Percentiles rank a stretch among this genome's conserved stretches.
These are phyloP conservation scores for Taeniopygia guttata DNA, from an alignment of 2,797 vertebrate species.

Conservation along the genomic window DNA sequence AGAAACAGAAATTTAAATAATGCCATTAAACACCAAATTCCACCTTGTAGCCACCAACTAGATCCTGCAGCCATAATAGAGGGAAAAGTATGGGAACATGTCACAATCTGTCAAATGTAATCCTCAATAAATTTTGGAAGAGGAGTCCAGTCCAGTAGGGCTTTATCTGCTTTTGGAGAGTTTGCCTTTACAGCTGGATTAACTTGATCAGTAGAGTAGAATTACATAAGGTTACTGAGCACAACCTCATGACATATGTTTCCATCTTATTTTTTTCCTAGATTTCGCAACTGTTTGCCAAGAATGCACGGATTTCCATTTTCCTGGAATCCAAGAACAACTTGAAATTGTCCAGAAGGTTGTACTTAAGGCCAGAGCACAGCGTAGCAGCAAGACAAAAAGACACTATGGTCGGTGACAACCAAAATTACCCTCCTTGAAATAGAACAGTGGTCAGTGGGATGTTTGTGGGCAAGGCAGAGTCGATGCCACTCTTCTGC, in stretches of 20 bases:
- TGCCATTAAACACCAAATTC: background rate
- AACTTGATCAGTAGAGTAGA: background rate
- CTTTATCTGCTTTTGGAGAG: background rate
- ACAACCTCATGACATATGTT: background rate
- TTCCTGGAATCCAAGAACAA: conserved; percentile 89
- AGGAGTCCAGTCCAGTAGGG: background rate
- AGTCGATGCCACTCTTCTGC: background rate
- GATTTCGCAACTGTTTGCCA: conserved; percentile 95
- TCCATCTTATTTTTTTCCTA: conserved; percentile 48
- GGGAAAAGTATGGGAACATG: background rate
- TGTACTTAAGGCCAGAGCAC: conserved; percentile 90
- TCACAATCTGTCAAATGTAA: background rate
- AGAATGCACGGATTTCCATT: conserved; percentile 97
- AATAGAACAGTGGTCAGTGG: conserved; percentile 13
- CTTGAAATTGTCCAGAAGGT: conserved; percentile 93
- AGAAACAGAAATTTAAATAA: background rate
- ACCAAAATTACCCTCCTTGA: conserved; percentile 35
- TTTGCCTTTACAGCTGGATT: background rate
- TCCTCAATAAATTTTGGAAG: background rate
- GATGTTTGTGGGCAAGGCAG: background rate
- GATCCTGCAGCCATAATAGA: background rate
- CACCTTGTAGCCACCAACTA: background rate
- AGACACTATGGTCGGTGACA: conserved; percentile 82
- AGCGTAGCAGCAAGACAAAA: conserved; percentile 86
- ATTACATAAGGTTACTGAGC: background rate